Evolutionary conservation across 2,797 vertebrate species (phyloP).

Genomic region (Arvicola amphibius): DNA sequence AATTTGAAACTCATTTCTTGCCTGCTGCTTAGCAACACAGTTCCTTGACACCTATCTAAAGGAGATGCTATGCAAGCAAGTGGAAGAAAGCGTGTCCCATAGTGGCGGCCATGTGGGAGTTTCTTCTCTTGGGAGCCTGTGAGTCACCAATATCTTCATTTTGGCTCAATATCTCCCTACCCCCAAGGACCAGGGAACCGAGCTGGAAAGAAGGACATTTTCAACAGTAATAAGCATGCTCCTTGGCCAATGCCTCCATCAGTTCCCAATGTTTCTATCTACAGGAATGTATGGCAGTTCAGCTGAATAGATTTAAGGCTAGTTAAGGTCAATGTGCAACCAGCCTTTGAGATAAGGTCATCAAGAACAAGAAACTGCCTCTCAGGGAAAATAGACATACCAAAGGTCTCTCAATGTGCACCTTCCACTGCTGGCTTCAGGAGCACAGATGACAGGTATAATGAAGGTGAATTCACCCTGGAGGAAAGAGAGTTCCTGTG

Average conservation of each 20-base stretch:
- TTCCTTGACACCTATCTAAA: slow-evolving; percentile 20
- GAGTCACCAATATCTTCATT: slow-evolving; percentile 64
- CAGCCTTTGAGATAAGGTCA: neutral
- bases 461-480: slow-evolving; percentile 24
- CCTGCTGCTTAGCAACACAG: slow-evolving; percentile 48
- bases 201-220: slow-evolving; percentile 61
- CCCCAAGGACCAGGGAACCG: neutral
- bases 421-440: slow-evolving; percentile 36
- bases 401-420: neutral
- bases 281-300: slow-evolving; percentile 19
- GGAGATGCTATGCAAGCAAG: neutral
- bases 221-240: slow-evolving; percentile 41
- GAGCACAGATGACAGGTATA: slow-evolving; percentile 3
- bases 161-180: slow-evolving; percentile 30
- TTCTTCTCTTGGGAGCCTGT: slow-evolving; percentile 38
- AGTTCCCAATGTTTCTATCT: slow-evolving; percentile 51
- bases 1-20: slow-evolving; percentile 38
- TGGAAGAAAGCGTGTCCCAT: neutral
- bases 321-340: slow-evolving; percentile 30
- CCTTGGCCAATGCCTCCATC: slow-evolving; percentile 66
- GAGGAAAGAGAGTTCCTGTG: slow-evolving; percentile 42
- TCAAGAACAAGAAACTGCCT: neutral
- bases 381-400: neutral
- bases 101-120: slow-evolving; percentile 8
- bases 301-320: slow-evolving; percentile 23